Percentiles rank a stretch among this genome's conserved stretches.
Conservation (phyloP, 2,113 vertebrate species). For the Carassius auratus region DNA sequence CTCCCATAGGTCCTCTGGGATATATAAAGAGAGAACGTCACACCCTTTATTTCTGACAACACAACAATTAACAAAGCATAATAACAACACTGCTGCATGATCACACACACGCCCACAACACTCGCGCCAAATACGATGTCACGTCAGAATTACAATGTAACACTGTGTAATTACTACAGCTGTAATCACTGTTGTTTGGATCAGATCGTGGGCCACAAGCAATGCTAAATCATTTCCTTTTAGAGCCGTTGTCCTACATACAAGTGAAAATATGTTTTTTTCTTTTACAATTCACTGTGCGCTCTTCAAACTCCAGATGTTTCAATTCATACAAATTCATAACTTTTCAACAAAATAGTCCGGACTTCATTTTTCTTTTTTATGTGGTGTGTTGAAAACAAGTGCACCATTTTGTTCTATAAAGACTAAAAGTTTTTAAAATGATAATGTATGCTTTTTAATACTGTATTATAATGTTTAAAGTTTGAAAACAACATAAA, state of each 20-base stretch:
- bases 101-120: constrained; percentile 9
- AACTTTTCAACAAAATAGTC: not conserved
- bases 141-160: constrained; percentile 6
- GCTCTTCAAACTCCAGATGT: too few relatives aligned
- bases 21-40: constrained; percentile 47
- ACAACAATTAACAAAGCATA: constrained; percentile 28
- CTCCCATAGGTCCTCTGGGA: constrained; percentile 94
- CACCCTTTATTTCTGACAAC: not conserved
- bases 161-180: constrained; percentile 14
- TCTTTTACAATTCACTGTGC: too few relatives aligned
- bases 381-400: too few relatives aligned
- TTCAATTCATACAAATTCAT: not conserved
- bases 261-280: not conserved
- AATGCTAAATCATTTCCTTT: constrained; percentile 3
- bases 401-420: too few relatives aligned
- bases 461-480: not conserved
- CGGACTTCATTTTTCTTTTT: too few relatives aligned
- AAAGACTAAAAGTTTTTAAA: too few relatives aligned
- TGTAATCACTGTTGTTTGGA: constrained; percentile 27
- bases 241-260: not conserved
- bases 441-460: not conserved
- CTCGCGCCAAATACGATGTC: not conserved
- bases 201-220: not conserved
- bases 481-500: not conserved
- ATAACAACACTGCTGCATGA: not conserved